Conservation (phyloP, 2,888 invertebrate genomes). For the Nasonia oneida region DNA sequence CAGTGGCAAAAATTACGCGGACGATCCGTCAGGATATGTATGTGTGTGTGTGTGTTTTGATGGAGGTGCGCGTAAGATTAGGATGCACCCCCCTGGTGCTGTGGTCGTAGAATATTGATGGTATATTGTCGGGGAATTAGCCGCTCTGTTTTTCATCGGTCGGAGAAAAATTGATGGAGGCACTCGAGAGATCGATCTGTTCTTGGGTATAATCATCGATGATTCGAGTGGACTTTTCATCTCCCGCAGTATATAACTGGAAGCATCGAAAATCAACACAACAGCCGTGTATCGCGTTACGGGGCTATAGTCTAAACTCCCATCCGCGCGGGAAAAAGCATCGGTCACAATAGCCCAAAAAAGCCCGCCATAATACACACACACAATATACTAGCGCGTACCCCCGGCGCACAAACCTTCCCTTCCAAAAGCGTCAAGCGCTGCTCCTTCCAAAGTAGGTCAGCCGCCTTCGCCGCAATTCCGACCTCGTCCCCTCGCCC, state of each 20-base stretch:
- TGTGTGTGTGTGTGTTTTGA: neutral
- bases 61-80: neutral
- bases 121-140: neutral
- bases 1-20: conserved; percentile 10
- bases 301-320: no score
- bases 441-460: neutral
- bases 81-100: neutral
- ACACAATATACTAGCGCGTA: no score
- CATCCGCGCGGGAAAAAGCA: no score
- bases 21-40: neutral
- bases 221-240: neutral
- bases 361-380: no score
- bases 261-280: no score
- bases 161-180: neutral
- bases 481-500: neutral
- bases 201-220: neutral
- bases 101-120: neutral
- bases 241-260: no score
- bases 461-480: neutral
- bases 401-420: no score
- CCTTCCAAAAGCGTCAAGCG: neutral
- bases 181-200: neutral
- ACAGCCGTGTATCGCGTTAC: no score
- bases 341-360: no score
- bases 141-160: neutral